Evolutionary conservation across 2,797 vertebrate species (phyloP).

Genomic region (Bovichtus diacanthus): DNA sequence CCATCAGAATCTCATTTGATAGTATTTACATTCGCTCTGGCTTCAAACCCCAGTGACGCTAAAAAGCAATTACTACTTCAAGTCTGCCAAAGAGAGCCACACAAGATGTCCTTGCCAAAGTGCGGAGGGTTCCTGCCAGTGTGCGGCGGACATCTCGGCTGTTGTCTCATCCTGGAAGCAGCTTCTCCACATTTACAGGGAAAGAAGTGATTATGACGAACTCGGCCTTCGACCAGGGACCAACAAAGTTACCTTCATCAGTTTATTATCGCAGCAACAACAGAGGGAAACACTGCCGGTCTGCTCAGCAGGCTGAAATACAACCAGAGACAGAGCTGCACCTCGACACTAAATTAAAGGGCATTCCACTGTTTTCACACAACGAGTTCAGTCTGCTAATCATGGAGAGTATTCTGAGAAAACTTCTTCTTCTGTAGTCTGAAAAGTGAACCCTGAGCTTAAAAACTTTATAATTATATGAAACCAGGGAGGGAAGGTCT

Average conservation of each 20-base stretch:
- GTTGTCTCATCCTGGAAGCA: slow-evolving; percentile 59
- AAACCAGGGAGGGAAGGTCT: not conserved
- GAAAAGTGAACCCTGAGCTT: too few species aligned
- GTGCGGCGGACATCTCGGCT: slow-evolving; percentile 78
- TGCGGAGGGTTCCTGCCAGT: slow-evolving; percentile 49
- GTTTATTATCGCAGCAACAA: too few species aligned
- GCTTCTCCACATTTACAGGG: slow-evolving; percentile 73
- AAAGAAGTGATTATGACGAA: too few species aligned
- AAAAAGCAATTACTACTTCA: slow-evolving; percentile 80
- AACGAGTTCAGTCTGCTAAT: slow-evolving; percentile 1
- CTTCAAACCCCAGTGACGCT: slow-evolving; percentile 64
- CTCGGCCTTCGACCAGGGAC: too few species aligned
- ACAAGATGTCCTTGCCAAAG: slow-evolving; percentile 63
- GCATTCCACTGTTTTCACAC: not conserved
- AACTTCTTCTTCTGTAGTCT: too few species aligned
- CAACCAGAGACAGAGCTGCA: slow-evolving; percentile 20
- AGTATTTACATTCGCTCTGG: slow-evolving; percentile 78
- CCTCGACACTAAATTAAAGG: slow-evolving; percentile 14
- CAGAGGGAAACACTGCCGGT: too few species aligned
- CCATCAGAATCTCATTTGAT: slow-evolving; percentile 83
- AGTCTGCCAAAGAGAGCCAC: slow-evolving; percentile 62
- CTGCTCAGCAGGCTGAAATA: too few species aligned
- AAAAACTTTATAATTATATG: too few species aligned
- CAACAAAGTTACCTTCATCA: too few species aligned
- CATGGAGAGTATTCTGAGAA: not conserved